These are phyloP conservation scores for Cossypha heuglini DNA, from an alignment of 2,797 vertebrate genomes.

Conservation along the genomic window DNA sequence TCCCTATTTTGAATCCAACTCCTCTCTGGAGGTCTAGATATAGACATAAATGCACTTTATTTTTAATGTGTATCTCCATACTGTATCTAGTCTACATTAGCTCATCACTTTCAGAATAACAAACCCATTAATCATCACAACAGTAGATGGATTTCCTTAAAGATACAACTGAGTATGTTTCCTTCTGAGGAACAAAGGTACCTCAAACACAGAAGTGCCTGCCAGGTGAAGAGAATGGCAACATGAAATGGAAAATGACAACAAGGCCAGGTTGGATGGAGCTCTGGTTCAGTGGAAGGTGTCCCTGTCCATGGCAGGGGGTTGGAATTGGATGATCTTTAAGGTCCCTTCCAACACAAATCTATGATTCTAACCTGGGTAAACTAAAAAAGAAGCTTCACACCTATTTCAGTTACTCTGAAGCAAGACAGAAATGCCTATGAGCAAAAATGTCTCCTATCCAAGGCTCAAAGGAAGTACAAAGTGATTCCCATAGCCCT, in stretches of 20 bases:
- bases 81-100: neutral
- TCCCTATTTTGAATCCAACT: neutral
- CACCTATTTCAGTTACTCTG: neutral
- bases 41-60: fast-evolving
- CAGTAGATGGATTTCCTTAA: neutral
- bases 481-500: neutral
- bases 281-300: neutral
- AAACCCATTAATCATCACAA: neutral
- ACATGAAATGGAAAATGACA: neutral
- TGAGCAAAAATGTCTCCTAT: neutral
- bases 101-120: neutral
- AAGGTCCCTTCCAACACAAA: neutral
- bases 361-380: neutral
- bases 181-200: neutral
- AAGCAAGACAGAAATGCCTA: neutral
- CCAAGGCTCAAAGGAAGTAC: neutral
- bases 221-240: neutral
- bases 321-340: neutral
- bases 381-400: neutral
- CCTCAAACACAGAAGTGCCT: neutral
- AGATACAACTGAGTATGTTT: neutral
- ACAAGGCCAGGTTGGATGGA: neutral
- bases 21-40: neutral
- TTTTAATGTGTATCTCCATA: neutral
- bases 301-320: neutral